These are phyloP conservation scores for Cyanoderma ruficeps DNA, from an alignment of 2,113 vertebrate species.

Conservation along the genomic window DNA sequence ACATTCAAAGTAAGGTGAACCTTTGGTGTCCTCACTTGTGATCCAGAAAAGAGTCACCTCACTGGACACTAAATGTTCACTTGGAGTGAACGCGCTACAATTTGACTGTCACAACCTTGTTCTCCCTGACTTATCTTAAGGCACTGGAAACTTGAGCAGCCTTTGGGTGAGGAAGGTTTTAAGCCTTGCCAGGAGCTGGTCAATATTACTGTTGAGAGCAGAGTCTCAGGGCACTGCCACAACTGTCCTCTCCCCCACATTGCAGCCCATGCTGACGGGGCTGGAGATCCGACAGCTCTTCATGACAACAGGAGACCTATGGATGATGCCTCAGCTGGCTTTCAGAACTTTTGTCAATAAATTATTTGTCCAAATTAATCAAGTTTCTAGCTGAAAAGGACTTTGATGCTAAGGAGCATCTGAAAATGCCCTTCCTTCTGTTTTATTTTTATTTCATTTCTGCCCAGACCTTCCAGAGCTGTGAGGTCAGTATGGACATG, in stretches of 20 bases:
- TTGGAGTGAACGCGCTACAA: fast-evolving
- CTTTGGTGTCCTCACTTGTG: neutral
- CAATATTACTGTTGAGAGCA: neutral
- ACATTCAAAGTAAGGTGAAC: neutral
- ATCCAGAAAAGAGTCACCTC: neutral
- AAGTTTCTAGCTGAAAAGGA: neutral
- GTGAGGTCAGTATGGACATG: neutral
- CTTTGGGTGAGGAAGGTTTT: neutral
- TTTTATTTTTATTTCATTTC: neutral
- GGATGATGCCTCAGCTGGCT: neutral
- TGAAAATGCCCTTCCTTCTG: neutral
- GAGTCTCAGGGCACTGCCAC: neutral
- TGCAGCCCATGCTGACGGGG: neutral
- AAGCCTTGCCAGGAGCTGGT: neutral
- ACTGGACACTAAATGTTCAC: neutral
- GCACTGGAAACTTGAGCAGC: neutral
- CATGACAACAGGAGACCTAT: neutral
- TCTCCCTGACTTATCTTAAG: neutral
- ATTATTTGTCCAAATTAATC: neutral
- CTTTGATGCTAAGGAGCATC: neutral
- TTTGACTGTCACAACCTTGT: neutral
- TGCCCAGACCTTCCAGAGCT: neutral
- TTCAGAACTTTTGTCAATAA: neutral
- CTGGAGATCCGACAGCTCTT: neutral
- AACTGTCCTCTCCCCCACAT: neutral